Percentiles rank a stretch among this genome's conserved stretches.
Conservation (phyloP, 1,140 invertebrate genomes). For the Tetramorium alpestre region DNA sequence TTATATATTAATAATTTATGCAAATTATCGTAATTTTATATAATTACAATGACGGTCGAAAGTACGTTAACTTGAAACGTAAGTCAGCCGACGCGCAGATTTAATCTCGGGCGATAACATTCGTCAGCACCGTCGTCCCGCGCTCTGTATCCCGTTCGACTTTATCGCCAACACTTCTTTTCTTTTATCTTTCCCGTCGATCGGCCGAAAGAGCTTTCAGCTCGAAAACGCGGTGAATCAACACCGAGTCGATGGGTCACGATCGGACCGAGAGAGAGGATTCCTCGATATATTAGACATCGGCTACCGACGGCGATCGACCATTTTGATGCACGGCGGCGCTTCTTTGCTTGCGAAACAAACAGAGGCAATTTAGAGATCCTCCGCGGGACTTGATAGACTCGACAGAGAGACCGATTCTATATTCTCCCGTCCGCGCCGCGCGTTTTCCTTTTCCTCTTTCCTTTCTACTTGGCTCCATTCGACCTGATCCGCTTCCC, state of each 20-base stretch:
- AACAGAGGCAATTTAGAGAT: slow-evolving; percentile 74
- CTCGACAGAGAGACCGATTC: slow-evolving; percentile 61
- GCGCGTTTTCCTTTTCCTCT: slow-evolving; percentile 30
- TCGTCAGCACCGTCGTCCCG: background rate
- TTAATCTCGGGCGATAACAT: slow-evolving; percentile 24
- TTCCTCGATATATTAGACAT: slow-evolving; percentile 64
- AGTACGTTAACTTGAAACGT: background rate
- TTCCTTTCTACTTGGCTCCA: slow-evolving; percentile 6
- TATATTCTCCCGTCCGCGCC: slow-evolving; percentile 9
- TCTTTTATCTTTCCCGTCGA: slow-evolving; percentile 52
- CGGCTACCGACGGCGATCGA: slow-evolving; percentile 38
- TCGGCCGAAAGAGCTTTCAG: slow-evolving; percentile 63
- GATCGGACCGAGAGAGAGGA: slow-evolving; percentile 63
- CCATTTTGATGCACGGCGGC: slow-evolving; percentile 71
- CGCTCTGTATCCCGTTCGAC: background rate
- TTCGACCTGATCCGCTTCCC: slow-evolving; percentile 25
- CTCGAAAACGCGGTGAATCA: slow-evolving; percentile 64
- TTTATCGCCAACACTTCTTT: slow-evolving; percentile 22
- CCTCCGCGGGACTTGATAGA: slow-evolving; percentile 53
- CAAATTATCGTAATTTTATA: background rate
- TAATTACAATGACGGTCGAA: background rate
- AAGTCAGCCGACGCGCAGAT: background rate
- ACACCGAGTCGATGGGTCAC: slow-evolving; percentile 69
- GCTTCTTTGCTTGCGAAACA: slow-evolving; percentile 75
- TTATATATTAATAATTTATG: background rate